Percentiles rank a stretch among this genome's conserved stretches.
phyloP scores from a whole-genome alignment of 2,113 vertebrate genomes.

The Pithys albifrons region DNA sequence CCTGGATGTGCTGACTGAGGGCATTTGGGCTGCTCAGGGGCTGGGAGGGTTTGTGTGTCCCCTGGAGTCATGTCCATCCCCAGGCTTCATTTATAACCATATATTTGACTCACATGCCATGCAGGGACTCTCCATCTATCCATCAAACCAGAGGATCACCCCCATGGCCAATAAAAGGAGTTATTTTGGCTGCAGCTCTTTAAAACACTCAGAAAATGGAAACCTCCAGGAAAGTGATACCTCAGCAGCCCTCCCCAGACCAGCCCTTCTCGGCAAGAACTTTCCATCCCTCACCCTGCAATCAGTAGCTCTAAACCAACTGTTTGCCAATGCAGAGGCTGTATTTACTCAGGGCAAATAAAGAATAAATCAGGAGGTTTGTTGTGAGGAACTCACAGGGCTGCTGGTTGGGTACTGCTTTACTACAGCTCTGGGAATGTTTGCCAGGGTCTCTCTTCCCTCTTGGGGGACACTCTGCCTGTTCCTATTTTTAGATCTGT shows the following conservation, averaged over 20 bases:
- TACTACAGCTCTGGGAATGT: not conserved
- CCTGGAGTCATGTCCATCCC: accelerated
- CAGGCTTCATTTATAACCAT: not conserved
- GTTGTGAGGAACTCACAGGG: not conserved
- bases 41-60: accelerated
- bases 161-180: not conserved
- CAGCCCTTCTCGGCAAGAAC: not conserved
- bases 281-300: not conserved
- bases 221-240: not conserved
- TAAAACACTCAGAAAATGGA: not conserved
- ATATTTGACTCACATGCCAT: accelerated
- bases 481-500: not conserved
- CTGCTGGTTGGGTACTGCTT: not conserved
- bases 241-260: not conserved
- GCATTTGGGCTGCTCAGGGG: accelerated
- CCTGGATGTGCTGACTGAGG: accelerated
- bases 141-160: not conserved
- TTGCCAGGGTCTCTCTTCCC: not conserved
- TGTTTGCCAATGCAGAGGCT: conserved; percentile 38
- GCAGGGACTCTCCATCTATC: accelerated
- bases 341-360: conserved; percentile 37
- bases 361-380: conserved; percentile 11
- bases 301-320: conserved; percentile 26
- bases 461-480: not conserved
- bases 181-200: not conserved